These are phyloP conservation scores for Apamea epomidion DNA, from an alignment of 2,888 invertebrate genomes.

Conservation along the genomic window DNA sequence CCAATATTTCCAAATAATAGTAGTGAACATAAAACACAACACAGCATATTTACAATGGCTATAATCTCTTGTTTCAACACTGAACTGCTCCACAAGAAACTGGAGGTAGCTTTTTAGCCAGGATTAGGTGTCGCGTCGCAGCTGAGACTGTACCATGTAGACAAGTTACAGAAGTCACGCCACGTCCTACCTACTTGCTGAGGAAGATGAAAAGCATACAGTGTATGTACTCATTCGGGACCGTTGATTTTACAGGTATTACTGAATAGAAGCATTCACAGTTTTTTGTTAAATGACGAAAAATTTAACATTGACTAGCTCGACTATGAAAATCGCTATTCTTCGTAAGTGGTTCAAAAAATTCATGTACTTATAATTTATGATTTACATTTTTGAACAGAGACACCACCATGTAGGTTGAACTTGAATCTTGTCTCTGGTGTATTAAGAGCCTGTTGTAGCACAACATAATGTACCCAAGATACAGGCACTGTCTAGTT, in stretches of 20 bases:
- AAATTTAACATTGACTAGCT: not conserved
- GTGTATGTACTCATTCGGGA: not conserved
- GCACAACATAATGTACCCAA: no score
- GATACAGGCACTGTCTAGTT: no score
- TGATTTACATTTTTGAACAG: not conserved
- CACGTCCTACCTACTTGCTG: not conserved
- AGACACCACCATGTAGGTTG: not conserved
- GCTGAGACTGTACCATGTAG: conserved; percentile 47
- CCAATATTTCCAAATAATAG: conserved; percentile 16
- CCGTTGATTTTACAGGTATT: not conserved
- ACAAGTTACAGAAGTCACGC: conserved; percentile 7
- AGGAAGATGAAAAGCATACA: not conserved
- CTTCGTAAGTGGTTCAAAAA: not conserved
- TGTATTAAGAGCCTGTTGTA: not conserved
- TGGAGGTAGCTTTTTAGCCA: conserved; percentile 63
- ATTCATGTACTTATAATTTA: not conserved
- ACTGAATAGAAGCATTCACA: not conserved
- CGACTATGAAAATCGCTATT: not conserved
- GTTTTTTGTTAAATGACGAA: not conserved
- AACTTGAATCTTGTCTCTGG: not conserved
- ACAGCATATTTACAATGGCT: conserved; percentile 44
- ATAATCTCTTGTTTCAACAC: conserved; percentile 60
- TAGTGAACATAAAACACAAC: conserved; percentile 8
- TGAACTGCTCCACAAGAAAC: conserved; percentile 60
- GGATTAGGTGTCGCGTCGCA: conserved; percentile 63